A percentile compares a stretch with the other conserved stretches of the same genome.
These are phyloP conservation scores for Ivindomyrus marchei DNA, from an alignment of 2,113 vertebrate species.

Conservation along the genomic window DNA sequence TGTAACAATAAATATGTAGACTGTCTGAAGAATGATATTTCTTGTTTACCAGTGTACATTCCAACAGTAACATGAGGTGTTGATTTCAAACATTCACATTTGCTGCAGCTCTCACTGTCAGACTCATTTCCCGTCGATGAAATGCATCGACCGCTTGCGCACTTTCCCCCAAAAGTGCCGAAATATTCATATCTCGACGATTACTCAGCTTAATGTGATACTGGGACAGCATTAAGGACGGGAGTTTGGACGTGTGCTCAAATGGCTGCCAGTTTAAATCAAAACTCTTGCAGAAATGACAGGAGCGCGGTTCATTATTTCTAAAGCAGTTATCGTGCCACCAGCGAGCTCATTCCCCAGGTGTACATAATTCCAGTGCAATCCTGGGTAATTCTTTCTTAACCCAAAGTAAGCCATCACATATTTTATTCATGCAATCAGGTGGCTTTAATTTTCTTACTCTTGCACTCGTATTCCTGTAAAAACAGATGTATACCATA, in stretches of 20 bases:
- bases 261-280: conserved; percentile 1
- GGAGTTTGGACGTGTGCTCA: neutral
- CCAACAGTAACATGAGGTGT: neutral
- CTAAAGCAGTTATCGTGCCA: too few relatives aligned
- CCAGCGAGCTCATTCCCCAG: neutral
- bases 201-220: neutral
- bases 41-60: neutral
- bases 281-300: neutral
- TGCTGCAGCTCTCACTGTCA: neutral
- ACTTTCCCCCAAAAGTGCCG: neutral
- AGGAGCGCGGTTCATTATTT: neutral
- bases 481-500: neutral
- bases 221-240: neutral
- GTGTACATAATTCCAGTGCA: neutral
- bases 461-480: neutral
- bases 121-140: neutral
- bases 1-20: neutral
- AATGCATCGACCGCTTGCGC: neutral
- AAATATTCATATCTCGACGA: neutral
- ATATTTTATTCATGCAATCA: neutral
- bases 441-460: neutral
- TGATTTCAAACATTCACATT: neutral
- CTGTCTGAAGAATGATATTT: neutral
- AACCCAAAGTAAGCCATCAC: neutral
- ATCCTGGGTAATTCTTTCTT: neutral